Evolutionary conservation across 2,797 vertebrate species (phyloP), one percentile per base, ranked within the genome.

Genomic region (Liparis tanakae): DNA sequence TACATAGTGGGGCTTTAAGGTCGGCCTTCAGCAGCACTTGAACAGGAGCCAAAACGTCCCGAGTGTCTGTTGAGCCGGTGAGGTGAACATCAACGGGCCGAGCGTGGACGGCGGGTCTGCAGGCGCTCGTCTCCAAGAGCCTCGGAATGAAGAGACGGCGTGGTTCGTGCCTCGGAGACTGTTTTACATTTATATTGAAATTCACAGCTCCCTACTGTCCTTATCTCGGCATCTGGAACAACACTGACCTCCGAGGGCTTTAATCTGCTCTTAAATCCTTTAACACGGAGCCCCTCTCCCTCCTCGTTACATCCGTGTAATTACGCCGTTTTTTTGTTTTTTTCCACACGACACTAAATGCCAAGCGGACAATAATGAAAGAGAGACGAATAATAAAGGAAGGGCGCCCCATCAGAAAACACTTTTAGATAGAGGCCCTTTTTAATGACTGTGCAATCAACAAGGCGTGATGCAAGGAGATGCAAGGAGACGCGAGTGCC

Each of bases 171-270:
- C 73, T 86, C 72, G 67, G 18, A 3, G 62, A 65, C 89, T 90
- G 80, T 84, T 92, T 93, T 89, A 92, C 90, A 92, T 92, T 90
- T 92, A 92, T 89, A 93, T 91, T 92, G 89, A 87, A 91, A 91
- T 85, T 79, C 83, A 72, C n/a, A 36, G 56, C 76, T 80, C 71
- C 50, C 68, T 3, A 64, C 82, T 63, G 62, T 78, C 72, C 79
- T 83, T 43, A 72, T 69, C 48, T 34, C 37, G 46, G 67, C 57
- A 76, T 79, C 80, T 79, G 36, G 70, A 39, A 74, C 80, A 73
- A 65, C 69, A 54, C 50, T 82, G 80, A 86, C 80, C 86, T 78
- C 80, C 68, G 61, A 48, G 46, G 39, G 54, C 77, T 87, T 79
- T 85, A 86, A 89, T 88, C 86, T 84, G 82, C 67, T 76, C 72